Base-by-base conservation (phyloP, 2,888 invertebrate genomes). In the Cephus pygmeus region DNA sequence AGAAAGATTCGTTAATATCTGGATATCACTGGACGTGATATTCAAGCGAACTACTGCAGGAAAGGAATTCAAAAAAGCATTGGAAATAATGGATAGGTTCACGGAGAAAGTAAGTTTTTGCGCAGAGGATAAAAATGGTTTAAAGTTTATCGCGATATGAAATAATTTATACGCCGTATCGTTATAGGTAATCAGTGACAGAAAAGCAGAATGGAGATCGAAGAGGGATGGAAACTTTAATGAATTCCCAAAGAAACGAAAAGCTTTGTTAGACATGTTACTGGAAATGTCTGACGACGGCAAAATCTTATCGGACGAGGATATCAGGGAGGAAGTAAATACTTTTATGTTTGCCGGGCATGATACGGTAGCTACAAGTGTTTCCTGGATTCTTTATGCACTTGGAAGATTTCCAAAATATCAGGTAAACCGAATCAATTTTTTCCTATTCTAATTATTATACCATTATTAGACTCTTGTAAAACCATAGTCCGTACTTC, bases 351-450 rank as follows among this genome's bases (percentile, higher is more conserved):
- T 89, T 75, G 90, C 91, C 88, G 94, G 94, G 4, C 94, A 94
- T 84, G 94, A 94, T 81, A 94, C 94, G 1, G 93, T 93, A 1
- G 92, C 94, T 0, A 92, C 93, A 1, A 93, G 92, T 15, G 89
- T 93, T 73, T 92, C 92, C 77, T 94, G 94, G 93, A 90, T 92
- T 12, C 87, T 93, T 11, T 93, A 93, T 81, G 89, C 93, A 11
- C 88, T 94, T 11, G 94, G 93, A 11, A 87, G 91, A 34, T 83
- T 93, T 87, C 92, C 92, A 0, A 89, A 92, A 9, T 92, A 93
- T 35, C 94, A 94, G 89, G 90, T 90, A 82, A 69, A 56, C 34
- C 9, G 11, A 36, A 75, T 35, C 4, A 71, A 12, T 15, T 30
- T 73, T 40, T 56, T 9, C 33, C 23, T 23, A 56, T 56, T 56